A percentile compares a stretch with the other conserved stretches of the same genome.
These are phyloP conservation scores for Stenoptilia bipunctidactyla DNA, from an alignment of 2,888 invertebrate genomes.

Conservation along the genomic window DNA sequence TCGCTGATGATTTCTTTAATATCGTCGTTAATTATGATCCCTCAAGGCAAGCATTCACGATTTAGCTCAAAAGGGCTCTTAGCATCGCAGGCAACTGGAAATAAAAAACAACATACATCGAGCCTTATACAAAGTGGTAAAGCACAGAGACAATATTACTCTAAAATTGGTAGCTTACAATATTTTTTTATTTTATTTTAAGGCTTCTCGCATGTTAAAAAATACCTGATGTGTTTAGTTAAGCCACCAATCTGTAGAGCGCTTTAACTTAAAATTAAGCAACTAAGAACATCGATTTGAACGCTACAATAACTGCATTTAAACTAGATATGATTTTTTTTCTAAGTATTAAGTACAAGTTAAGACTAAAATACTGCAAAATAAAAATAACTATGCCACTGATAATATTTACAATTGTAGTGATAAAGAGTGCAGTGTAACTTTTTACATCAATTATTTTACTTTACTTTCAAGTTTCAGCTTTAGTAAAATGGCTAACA, in stretches of 20 bases:
- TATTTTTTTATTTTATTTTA: too few species aligned
- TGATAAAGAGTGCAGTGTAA: not conserved
- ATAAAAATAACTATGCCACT: too few species aligned
- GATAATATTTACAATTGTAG: slow-evolving; percentile 1
- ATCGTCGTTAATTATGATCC: slow-evolving; percentile 68
- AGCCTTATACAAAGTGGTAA: slow-evolving; percentile 62
- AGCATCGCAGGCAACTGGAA: slow-evolving; percentile 72
- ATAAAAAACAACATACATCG: slow-evolving; percentile 72
- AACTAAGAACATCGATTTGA: slow-evolving; percentile 31
- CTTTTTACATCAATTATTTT: too few species aligned
- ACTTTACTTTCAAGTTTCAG: too few species aligned
- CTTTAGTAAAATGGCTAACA: too few species aligned
- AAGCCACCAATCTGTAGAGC: too few species aligned
- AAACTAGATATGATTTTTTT: not conserved
- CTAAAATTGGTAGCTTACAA: too few species aligned
- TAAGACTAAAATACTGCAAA: too few species aligned
- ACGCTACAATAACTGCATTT: slow-evolving; percentile 8
- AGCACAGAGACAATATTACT: slow-evolving; percentile 30
- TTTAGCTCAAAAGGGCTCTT: slow-evolving; percentile 71
- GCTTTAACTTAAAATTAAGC: slow-evolving; percentile 47
- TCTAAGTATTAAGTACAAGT: too few species aligned
- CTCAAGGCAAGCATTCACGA: slow-evolving; percentile 72
- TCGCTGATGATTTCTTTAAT: slow-evolving; percentile 61
- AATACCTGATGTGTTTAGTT: too few species aligned
- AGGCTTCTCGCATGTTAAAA: too few species aligned